Conservation (phyloP, 2,888 invertebrate species). For the Lottia gigantea region DNA sequence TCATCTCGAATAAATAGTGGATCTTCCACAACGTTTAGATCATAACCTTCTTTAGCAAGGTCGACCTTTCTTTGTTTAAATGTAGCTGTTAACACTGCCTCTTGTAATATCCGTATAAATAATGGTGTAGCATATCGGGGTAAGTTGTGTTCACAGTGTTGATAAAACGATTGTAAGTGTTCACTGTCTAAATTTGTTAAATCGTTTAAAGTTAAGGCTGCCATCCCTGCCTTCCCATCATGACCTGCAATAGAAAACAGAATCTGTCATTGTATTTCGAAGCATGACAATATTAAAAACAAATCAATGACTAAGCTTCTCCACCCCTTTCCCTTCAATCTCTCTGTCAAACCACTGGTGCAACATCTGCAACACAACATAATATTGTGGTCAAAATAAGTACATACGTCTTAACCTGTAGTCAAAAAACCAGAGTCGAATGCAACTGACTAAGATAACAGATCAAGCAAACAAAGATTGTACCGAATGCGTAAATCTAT, state of each 20-base stretch:
- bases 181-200: conserved; percentile 28
- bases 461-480: too few species aligned
- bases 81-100: conserved; percentile 45
- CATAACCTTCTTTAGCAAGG: conserved; percentile 53
- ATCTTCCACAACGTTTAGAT: conserved; percentile 42
- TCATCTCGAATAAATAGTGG: conserved; percentile 46
- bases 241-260: conserved; percentile 32
- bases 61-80: conserved; percentile 56
- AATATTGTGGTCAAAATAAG: too few species aligned
- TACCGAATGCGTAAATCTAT: too few species aligned
- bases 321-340: too few species aligned
- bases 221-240: conserved; percentile 60
- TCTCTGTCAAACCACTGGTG: too few species aligned
- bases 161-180: conserved; percentile 32
- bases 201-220: conserved; percentile 43
- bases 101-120: conserved; percentile 45
- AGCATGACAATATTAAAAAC: neutral
- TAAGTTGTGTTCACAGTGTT: conserved; percentile 39
- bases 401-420: too few species aligned
- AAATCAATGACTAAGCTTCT: conserved; percentile 18
- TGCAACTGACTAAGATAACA: too few species aligned
- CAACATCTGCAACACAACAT: too few species aligned
- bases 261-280: neutral
- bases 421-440: too few species aligned
- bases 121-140: conserved; percentile 55